phyloP scores from a whole-genome alignment of 2,888 invertebrate species.

The Drosophila pseudotakahashii region DNA sequence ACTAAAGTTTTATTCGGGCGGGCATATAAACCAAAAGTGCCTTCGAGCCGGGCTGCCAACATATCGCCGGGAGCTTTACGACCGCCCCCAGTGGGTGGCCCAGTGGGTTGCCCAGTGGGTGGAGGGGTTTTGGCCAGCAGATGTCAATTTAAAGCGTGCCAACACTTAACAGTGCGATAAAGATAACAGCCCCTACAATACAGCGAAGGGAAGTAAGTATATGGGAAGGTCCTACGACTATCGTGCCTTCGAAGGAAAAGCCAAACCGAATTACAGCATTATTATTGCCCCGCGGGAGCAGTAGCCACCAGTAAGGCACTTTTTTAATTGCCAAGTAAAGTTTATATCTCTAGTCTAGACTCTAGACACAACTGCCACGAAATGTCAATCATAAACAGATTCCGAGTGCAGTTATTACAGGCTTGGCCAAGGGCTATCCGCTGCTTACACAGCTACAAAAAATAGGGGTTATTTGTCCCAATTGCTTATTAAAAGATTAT shows the following conservation, averaged over 20 bases:
- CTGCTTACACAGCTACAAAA: constrained; percentile 1
- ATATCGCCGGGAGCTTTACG: constrained; percentile 59
- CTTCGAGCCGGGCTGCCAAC: constrained; percentile 67
- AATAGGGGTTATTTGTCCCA: too few relatives aligned
- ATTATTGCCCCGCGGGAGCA: constrained; percentile 12
- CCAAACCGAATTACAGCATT: constrained; percentile 9
- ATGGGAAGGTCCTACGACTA: neutral
- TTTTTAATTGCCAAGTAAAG: constrained; percentile 66
- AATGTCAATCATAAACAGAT: constrained; percentile 67
- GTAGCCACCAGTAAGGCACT: constrained; percentile 37
- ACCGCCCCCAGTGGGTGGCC: constrained; percentile 15
- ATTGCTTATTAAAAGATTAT: too few relatives aligned
- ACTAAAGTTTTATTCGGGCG: constrained; percentile 73
- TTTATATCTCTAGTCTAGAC: constrained; percentile 35
- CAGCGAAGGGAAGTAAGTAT: neutral
- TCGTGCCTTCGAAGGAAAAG: constrained; percentile 5
- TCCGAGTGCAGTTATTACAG: constrained; percentile 19
- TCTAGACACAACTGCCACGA: constrained; percentile 26
- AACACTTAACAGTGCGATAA: constrained; percentile 72
- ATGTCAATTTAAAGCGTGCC: constrained; percentile 69
- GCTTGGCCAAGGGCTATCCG: neutral
- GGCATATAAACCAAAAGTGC: constrained; percentile 77
- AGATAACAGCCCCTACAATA: constrained; percentile 47
- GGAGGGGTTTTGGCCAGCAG: constrained; percentile 4
- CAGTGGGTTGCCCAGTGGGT: neutral